Conservation (phyloP, 2,888 invertebrate genomes). For the Rhagonycha lutea region DNA sequence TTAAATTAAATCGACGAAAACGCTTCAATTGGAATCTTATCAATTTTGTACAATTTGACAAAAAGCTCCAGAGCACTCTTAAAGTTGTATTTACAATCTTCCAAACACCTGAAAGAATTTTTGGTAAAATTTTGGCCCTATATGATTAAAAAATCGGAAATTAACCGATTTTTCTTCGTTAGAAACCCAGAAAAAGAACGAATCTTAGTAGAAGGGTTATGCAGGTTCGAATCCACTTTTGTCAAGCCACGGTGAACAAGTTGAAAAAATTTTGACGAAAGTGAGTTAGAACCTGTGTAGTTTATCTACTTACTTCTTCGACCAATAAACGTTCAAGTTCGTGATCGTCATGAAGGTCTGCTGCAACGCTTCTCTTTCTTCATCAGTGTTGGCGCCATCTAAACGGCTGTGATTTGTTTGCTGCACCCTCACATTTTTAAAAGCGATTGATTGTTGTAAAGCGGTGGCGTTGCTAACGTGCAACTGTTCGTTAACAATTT, state of each 20-base stretch:
- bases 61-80: slow-evolving; percentile 58
- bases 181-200: too few species aligned
- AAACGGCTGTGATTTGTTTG: slow-evolving; percentile 22
- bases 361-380: slow-evolving; percentile 43
- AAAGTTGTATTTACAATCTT: slow-evolving; percentile 67
- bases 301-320: slow-evolving; percentile 42
- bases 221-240: too few species aligned
- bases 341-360: slow-evolving; percentile 43
- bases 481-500: slow-evolving; percentile 70
- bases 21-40: slow-evolving; percentile 47
- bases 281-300: slow-evolving; percentile 7
- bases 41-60: slow-evolving; percentile 49
- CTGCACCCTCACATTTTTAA: slow-evolving; percentile 38
- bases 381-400: slow-evolving; percentile 36
- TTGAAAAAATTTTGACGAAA: background rate
- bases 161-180: too few species aligned
- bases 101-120: slow-evolving; percentile 61
- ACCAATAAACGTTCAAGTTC: slow-evolving; percentile 46
- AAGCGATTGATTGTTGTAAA: slow-evolving; percentile 40
- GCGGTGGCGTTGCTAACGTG: slow-evolving; percentile 59
- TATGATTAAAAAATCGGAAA: too few species aligned
- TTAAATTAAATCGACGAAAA: slow-evolving; percentile 29
- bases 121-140: too few species aligned
- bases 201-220: too few species aligned
- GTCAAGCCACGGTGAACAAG: too few species aligned